These are phyloP conservation scores for Peromyscus leucopus DNA, from an alignment of 2,113 vertebrate species.

Conservation along the genomic window DNA sequence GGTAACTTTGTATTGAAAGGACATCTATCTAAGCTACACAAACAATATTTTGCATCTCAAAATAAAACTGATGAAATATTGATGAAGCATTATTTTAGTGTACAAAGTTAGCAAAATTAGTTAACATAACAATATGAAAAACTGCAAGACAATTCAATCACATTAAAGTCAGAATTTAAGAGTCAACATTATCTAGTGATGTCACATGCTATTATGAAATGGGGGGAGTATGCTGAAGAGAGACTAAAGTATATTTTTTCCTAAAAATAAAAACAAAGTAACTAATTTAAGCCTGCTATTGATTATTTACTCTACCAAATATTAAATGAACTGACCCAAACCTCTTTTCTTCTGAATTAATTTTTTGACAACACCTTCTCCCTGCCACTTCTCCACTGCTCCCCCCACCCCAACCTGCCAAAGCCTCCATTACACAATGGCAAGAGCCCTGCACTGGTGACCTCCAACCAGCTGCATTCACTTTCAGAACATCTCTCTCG, in stretches of 20 bases:
- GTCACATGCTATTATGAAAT: slow-evolving; percentile 88
- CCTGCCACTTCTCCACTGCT: slow-evolving; percentile 90
- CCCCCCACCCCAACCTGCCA: slow-evolving; percentile 94
- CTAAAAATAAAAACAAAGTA: slow-evolving; percentile 85
- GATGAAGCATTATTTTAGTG: slow-evolving; percentile 64
- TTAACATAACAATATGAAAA: slow-evolving; percentile 72
- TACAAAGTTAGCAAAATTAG: slow-evolving; percentile 74
- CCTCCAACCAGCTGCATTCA: slow-evolving; percentile 99
- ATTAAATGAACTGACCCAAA: slow-evolving; percentile 92
- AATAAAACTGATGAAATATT: slow-evolving; percentile 63
- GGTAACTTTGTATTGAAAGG: slow-evolving; percentile 43
- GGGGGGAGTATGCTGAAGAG: slow-evolving; percentile 87
- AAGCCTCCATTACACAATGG: slow-evolving; percentile 99
- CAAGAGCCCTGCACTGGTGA: slow-evolving; percentile 98
- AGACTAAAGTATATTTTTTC: slow-evolving; percentile 81
- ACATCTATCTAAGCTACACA: slow-evolving; percentile 73
- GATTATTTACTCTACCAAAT: slow-evolving; percentile 92
- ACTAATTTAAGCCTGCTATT: slow-evolving; percentile 94
- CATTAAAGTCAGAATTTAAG: slow-evolving; percentile 78
- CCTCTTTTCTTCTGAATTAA: slow-evolving; percentile 90
- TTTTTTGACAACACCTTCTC: slow-evolving; percentile 94
- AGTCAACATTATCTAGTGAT: slow-evolving; percentile 87
- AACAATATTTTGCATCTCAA: slow-evolving; percentile 69
- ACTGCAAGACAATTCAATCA: slow-evolving; percentile 70
- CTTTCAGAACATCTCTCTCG: slow-evolving; percentile 99